Conservation (phyloP, 92 coral and sea anemone genomes). For the Epizoanthus illoricatus region DNA sequence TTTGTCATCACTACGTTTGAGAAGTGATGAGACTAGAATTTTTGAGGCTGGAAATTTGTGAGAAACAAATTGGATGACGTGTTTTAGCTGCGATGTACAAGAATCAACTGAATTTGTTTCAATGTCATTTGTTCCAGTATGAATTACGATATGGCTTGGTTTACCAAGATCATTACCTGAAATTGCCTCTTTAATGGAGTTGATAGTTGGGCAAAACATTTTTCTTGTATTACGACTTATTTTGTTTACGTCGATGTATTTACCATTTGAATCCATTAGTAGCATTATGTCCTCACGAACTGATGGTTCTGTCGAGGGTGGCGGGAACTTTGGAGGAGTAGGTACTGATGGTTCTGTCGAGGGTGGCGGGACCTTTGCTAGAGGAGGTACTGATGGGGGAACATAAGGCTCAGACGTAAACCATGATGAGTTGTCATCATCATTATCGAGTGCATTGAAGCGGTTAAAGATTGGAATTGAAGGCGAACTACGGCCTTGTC, state of each 20-base stretch:
- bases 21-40: constrained; percentile 29
- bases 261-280: constrained; percentile 49
- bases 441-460: not conserved
- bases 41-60: constrained; percentile 42
- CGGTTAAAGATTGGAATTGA: not conserved
- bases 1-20: constrained; percentile 17
- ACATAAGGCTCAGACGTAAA: not conserved
- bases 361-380: not conserved
- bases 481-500: not conserved
- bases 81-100: constrained; percentile 23
- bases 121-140: constrained; percentile 45
- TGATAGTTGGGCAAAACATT: constrained; percentile 14
- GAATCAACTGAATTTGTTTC: constrained; percentile 18
- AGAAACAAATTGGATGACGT: constrained; percentile 21
- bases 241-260: constrained; percentile 34
- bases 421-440: not conserved
- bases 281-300: constrained; percentile 1
- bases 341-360: constrained; percentile 9
- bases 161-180: not conserved
- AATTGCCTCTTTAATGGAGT: not conserved
- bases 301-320: not conserved
- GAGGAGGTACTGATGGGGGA: not conserved
- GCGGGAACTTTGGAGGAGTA: not conserved
- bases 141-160: constrained; percentile 14
- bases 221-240: not conserved